These are phyloP conservation scores for Rhabdornis inornatus DNA, from an alignment of 2,113 vertebrate genomes.

Conservation along the genomic window DNA sequence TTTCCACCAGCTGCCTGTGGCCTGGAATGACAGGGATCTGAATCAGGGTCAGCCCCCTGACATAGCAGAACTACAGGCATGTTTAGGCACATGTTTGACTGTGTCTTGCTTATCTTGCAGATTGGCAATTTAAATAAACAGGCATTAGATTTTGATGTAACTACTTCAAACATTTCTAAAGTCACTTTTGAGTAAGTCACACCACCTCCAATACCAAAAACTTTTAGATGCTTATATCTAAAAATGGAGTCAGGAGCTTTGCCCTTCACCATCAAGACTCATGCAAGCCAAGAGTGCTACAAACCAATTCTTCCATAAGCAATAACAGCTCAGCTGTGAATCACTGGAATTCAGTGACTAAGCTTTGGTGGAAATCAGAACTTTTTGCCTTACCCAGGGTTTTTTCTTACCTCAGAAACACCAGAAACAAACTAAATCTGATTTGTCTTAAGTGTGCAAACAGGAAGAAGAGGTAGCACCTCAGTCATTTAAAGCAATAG, in stretches of 20 bases:
- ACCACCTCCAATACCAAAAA: neutral
- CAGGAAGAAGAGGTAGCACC: neutral
- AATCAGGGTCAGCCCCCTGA: neutral
- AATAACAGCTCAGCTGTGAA: conserved; percentile 16
- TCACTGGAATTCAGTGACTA: conserved; percentile 39
- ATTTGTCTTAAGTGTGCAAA: neutral
- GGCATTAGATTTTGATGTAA: neutral
- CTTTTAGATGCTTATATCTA: neutral
- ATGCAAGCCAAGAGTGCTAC: neutral
- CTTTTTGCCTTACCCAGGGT: neutral
- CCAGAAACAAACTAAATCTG: conserved; percentile 4
- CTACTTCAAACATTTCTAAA: neutral
- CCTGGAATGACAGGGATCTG: neutral
- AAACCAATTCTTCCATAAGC: conserved; percentile 8
- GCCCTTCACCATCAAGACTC: neutral
- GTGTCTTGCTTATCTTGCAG: neutral
- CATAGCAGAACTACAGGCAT: neutral
- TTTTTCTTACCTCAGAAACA: conserved; percentile 21
- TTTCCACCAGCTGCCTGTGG: neutral
- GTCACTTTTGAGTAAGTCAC: neutral
- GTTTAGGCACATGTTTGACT: neutral
- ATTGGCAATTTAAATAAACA: neutral
- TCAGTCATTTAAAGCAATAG: neutral
- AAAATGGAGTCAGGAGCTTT: neutral
- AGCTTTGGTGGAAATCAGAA: conserved; percentile 20